phyloP scores from a whole-genome alignment of 2,113 vertebrate species.

The Scomber japonicus region DNA sequence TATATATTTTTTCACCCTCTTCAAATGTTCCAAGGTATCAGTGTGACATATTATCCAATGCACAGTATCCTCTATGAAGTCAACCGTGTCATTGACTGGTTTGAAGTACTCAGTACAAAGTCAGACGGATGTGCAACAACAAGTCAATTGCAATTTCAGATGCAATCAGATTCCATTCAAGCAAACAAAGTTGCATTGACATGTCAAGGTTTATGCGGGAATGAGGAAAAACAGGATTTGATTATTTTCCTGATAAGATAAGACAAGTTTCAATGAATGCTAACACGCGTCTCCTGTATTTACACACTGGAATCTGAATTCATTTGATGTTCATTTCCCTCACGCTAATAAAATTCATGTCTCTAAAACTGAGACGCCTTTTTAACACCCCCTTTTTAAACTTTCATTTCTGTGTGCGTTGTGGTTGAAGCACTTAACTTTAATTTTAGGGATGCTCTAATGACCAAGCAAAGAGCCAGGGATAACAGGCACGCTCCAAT shows the following conservation, averaged over 20 bases:
- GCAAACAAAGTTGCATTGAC: constrained; percentile 8
- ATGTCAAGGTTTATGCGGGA: not conserved
- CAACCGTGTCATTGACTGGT: not conserved
- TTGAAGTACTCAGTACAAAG: not conserved
- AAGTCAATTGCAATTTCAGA: not conserved
- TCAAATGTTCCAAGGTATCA: constrained; percentile 37
- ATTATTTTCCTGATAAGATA: not conserved
- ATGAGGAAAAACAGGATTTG: not conserved
- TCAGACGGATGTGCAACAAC: not conserved
- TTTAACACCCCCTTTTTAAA: too few relatives aligned
- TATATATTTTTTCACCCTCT: constrained; percentile 5
- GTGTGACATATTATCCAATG: not conserved
- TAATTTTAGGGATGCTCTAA: too few relatives aligned
- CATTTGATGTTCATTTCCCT: too few relatives aligned
- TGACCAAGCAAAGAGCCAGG: too few relatives aligned
- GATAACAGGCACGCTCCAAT: too few relatives aligned
- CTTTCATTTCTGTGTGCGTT: too few relatives aligned
- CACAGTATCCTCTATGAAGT: constrained; percentile 1
- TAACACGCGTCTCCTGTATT: not conserved
- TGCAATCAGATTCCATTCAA: constrained; percentile 6
- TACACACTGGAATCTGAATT: not conserved
- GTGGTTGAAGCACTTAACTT: too few relatives aligned
- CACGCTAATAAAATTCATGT: too few relatives aligned
- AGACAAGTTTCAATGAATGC: not conserved
- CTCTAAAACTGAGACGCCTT: too few relatives aligned